Percentiles rank a stretch among this genome's conserved stretches.
These are phyloP conservation scores for Synanthedon tipuliformis DNA, from an alignment of 2,888 invertebrate genomes.

Conservation along the genomic window DNA sequence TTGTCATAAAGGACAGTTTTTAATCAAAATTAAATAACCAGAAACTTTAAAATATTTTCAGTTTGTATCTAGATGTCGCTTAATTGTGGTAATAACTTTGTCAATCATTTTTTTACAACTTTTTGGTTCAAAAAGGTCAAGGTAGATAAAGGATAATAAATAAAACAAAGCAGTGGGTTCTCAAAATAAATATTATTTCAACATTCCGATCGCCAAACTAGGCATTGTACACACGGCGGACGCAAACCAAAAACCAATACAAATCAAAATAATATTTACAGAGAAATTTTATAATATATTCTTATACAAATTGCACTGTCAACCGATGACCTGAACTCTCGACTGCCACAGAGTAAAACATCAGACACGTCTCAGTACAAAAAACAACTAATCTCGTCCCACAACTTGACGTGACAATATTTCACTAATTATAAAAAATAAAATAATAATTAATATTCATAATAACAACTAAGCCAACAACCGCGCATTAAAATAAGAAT, in stretches of 20 bases:
- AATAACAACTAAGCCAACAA: too few relatives aligned
- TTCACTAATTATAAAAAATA: too few relatives aligned
- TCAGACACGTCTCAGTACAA: constrained; percentile 6
- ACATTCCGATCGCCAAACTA: constrained; percentile 40
- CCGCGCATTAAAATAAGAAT: too few relatives aligned
- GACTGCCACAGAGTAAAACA: too few relatives aligned
- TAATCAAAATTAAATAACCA: too few relatives aligned
- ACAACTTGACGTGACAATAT: constrained; percentile 23
- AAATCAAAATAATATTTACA: constrained; percentile 65
- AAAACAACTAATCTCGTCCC: constrained; percentile 22
- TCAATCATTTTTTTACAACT: too few relatives aligned
- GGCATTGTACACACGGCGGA: constrained; percentile 31
- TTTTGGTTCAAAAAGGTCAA: too few relatives aligned
- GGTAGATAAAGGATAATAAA: constrained; percentile 9
- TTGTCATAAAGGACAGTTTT: too few relatives aligned
- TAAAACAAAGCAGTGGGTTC: constrained; percentile 29
- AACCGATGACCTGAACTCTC: background rate
- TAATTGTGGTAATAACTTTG: too few relatives aligned
- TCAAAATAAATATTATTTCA: constrained; percentile 66
- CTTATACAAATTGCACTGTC: background rate
- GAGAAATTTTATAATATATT: constrained; percentile 21
- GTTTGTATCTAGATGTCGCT: too few relatives aligned
- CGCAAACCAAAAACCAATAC: constrained; percentile 20
- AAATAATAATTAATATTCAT: too few relatives aligned
- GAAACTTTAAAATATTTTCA: too few relatives aligned